Evolutionary conservation across 2,797 vertebrate species (phyloP).

Genomic region (Spinibarbus caldwelli): DNA sequence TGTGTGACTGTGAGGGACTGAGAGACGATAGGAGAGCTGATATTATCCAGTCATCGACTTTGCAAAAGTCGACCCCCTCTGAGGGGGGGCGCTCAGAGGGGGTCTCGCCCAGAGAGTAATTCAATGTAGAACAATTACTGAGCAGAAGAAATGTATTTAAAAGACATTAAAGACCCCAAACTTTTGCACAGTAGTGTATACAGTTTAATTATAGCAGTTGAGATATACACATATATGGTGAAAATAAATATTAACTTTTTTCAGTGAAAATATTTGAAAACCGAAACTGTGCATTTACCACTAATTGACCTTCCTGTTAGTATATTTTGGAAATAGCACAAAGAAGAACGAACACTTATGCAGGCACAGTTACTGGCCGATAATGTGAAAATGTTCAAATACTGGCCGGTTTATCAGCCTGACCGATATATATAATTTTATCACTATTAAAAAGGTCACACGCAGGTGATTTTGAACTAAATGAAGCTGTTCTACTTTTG

Average conservation of each 20-base stretch:
- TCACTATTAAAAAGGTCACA: background rate
- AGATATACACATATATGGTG: background rate
- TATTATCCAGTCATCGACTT: too few species aligned
- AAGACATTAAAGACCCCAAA: too few species aligned
- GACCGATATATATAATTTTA: background rate
- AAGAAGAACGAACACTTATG: background rate
- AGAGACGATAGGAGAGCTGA: too few species aligned
- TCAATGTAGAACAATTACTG: too few species aligned
- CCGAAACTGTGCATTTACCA: background rate
- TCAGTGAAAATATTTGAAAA: background rate
- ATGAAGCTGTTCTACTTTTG: background rate
- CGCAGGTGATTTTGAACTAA: conserved; percentile 11
- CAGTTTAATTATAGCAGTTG: background rate
- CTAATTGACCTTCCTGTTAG: background rate
- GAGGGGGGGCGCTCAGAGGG: too few species aligned
- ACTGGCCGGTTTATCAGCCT: background rate
- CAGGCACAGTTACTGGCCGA: background rate
- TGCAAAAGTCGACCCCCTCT: too few species aligned
- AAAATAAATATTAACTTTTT: background rate
- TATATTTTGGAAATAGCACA: background rate
- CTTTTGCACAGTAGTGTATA: background rate
- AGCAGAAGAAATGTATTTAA: too few species aligned
- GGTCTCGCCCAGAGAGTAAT: too few species aligned
- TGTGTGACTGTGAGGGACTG: too few species aligned
- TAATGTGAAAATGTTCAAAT: background rate